Evolutionary conservation across 2,797 vertebrate species (phyloP), one percentile per base, ranked within the genome.

Genomic region (Rhinogobio ventralis): DNA sequence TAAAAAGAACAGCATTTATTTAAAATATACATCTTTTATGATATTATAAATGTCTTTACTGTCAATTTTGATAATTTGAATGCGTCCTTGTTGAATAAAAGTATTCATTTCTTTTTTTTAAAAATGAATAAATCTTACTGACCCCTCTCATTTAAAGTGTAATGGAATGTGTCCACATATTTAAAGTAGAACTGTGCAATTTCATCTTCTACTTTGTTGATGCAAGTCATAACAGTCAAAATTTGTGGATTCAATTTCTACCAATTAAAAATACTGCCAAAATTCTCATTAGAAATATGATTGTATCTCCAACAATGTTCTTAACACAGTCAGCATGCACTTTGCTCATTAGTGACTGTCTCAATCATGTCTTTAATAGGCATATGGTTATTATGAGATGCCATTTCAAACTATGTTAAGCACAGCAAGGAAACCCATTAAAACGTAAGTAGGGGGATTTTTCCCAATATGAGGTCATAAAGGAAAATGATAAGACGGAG

Each of bases 371-470:
- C 89, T 91, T 91, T 93, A 92, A 94, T 94, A 90, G 92, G 91
- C 85, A 89, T 89, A 91, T 92, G 92, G 89, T 92, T 92, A 92
- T 93, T 93, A 92, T 90, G 57, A 79, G 90, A 87, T 90, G 91
- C 90, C 90, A 93, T 94, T 95, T 94, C 93, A 94, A 90, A 94
- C 90, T 91, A 92, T 93, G 93, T 93, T 94, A 92, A 94, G 93
- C 94, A 94, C 94, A 94, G 93, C 94, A 93, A 91, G 94, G 79
- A n/a, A 85, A 84, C 77, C 85, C 73, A 90, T 88, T 89, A 90
- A 84, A 88, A 82, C 30, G 9, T 73, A 86, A 88, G 78, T 80
- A 68, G 86, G 79, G 82, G 75, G 85, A 76, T 86, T 87, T 86
- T 84, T 88, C 83, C 85, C 87, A 87, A 89, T 89, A 84, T 75